Evolutionary conservation across 37 sponge, comb jelly and placozoan genomes (phyloP).

Genomic region (Beroe forskalii): DNA sequence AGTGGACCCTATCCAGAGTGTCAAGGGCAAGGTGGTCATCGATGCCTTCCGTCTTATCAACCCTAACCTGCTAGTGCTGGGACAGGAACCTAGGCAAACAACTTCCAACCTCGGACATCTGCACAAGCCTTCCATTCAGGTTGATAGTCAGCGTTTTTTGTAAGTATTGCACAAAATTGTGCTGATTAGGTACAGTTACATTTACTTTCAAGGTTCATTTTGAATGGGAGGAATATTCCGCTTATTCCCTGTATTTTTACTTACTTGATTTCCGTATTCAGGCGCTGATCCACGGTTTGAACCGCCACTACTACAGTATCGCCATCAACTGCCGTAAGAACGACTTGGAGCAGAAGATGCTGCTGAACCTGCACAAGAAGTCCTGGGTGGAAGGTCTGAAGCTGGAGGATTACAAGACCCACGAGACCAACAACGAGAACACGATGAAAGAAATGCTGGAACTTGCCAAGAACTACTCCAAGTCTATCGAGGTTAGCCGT

Average conservation of each 20-base stretch:
- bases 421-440: slow-evolving; percentile 78
- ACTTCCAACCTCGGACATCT: slow-evolving; percentile 98
- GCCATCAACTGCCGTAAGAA: slow-evolving; percentile 98
- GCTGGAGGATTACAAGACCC: slow-evolving; percentile 84
- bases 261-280: no score
- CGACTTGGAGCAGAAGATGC: slow-evolving; percentile 99
- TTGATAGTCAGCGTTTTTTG: no score
- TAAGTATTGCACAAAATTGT: no score
- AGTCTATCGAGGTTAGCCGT: slow-evolving; percentile 70
- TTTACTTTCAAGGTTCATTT: no score
- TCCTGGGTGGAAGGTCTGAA: slow-evolving; percentile 93
- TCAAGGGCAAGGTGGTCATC: slow-evolving; percentile 92
- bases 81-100: slow-evolving; percentile 95
- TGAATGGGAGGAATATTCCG: no score
- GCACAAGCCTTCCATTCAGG: slow-evolving; percentile 98
- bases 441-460: slow-evolving; percentile 94
- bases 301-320: slow-evolving; percentile 95
- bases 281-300: slow-evolving; percentile 98
- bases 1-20: slow-evolving; percentile 99
- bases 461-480: slow-evolving; percentile 84
- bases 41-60: slow-evolving; percentile 97
- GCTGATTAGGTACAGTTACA: no score
- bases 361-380: slow-evolving; percentile 96
- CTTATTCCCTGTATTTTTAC: no score
- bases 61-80: slow-evolving; percentile 82